Base-by-base conservation (phyloP, 2,113 vertebrate species). In the Corynorhinus townsendii region DNA sequence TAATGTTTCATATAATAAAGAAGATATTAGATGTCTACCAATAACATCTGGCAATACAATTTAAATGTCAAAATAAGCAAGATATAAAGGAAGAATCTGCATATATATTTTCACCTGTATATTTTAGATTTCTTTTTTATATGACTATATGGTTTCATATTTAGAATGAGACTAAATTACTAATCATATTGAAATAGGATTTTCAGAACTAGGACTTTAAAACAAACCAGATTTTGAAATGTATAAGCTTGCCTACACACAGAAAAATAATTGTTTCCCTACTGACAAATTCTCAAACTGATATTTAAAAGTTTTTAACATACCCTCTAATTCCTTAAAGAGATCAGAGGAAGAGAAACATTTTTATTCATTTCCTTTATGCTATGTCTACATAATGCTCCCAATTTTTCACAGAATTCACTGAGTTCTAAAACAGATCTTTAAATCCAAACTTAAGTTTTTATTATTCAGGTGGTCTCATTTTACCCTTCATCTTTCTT, bases 121-220 rank as follows among this genome's bases (percentile, higher is more conserved):
- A 86, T 75, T 85, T 93, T 69, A 89, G 26, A 82, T 91, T 92
- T 85, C 59, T 86, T 43, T 66, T 95, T 95, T 92, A 85, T 87
- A 84, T 90, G 66, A 72, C 90, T 68, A 59, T 62, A 52, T 47
- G 9, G n/a, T 40, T 87, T 80, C n/a, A 47, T 87, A 81, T 90
- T 76, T 85, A 90, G 24, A 68, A 82, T 20, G 43, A 82, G 45
- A 38, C 2, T 83, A 35, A 91, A 75, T 93, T 72, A 91, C 85
- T 49, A 73, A 45, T 86, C 26, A 52, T 47, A 85, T 49, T 91
- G 33, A 92, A 35, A 93, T 71, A 19, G 28, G 16, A 82, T 88
- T 66, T 30, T 68, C 5, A 86, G 71, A 84, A 87, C 71, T 54
- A 90, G 83, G 72, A 40, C 49, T 82, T 49, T 86, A 82, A 91